A percentile compares a stretch with the other conserved stretches of the same genome.
phyloP scores from a whole-genome alignment of 1,140 invertebrate genomes.

The Platorchestia sp. region DNA sequence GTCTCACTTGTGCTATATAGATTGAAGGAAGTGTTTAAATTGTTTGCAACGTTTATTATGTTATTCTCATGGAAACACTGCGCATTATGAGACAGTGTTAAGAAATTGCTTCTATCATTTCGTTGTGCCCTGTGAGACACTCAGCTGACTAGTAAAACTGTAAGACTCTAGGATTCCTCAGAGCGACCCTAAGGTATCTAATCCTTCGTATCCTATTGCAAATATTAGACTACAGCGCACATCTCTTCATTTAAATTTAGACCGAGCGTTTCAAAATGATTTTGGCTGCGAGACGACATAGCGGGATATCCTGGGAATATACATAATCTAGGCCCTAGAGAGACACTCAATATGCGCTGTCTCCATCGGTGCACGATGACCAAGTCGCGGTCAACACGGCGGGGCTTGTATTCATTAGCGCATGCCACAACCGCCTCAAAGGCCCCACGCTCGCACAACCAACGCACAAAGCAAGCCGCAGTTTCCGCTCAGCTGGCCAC shows the following conservation, averaged over 20 bases:
- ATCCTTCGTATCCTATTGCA: too few species aligned
- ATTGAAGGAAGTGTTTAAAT: too few species aligned
- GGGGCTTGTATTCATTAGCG: constrained; percentile 24
- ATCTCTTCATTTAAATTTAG: not conserved
- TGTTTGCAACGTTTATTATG: too few species aligned
- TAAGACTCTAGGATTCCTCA: too few species aligned
- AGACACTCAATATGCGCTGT: constrained; percentile 16
- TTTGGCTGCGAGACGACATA: not conserved
- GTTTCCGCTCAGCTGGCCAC: not conserved
- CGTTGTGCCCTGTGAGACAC: too few species aligned
- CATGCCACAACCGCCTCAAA: constrained; percentile 20
- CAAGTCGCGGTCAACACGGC: constrained; percentile 12
- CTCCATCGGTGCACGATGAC: not conserved
- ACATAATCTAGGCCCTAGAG: not conserved
- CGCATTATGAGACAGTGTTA: too few species aligned
- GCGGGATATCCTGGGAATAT: not conserved
- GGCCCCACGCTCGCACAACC: not conserved
- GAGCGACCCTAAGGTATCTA: too few species aligned
- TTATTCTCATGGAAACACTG: too few species aligned
- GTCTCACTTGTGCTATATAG: too few species aligned
- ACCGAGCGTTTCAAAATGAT: not conserved
- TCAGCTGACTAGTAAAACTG: too few species aligned
- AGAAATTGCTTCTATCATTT: too few species aligned
- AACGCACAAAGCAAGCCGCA: not conserved
- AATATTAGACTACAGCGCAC: not conserved